A percentile compares a stretch with the other conserved stretches of the same genome.
These are phyloP conservation scores for Agriotes lineatus DNA, from an alignment of 2,888 invertebrate genomes.

Conservation along the genomic window DNA sequence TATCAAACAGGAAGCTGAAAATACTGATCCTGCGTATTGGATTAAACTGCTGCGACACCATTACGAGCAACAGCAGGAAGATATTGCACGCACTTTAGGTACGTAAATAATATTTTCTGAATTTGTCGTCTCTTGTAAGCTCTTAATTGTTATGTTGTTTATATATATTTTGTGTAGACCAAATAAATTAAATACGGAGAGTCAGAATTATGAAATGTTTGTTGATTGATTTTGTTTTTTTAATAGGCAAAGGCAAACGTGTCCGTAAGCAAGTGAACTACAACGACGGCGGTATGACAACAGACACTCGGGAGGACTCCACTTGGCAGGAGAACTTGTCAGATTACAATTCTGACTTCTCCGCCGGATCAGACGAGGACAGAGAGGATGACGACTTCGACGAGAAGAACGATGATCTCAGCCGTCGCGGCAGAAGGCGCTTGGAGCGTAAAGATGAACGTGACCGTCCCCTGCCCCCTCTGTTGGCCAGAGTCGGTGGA, in stretches of 20 bases:
- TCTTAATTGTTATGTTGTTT: too few relatives aligned
- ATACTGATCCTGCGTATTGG: conserved; percentile 99
- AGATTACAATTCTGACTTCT: conserved; percentile 97
- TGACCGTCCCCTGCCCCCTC: conserved; percentile 93
- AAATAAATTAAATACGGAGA: too few relatives aligned
- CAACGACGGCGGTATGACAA: conserved; percentile 89
- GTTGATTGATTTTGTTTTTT: not conserved
- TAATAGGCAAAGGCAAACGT: conserved; percentile 90
- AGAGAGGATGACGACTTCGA: conserved; percentile 99
- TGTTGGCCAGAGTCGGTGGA: conserved; percentile 96
- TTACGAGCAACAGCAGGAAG: conserved; percentile 99
- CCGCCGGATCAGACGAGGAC: conserved; percentile 93
- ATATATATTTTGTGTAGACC: too few relatives aligned
- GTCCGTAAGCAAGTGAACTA: conserved; percentile 96
- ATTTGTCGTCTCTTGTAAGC: too few relatives aligned
- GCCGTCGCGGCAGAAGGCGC: conserved; percentile 79
- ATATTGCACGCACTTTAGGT: conserved; percentile 84
- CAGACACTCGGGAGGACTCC: conserved; percentile 86
- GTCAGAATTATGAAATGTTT: not conserved
- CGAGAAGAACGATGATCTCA: conserved; percentile 86
- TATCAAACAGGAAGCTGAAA: conserved; percentile 98
- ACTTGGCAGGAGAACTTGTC: conserved; percentile 97
- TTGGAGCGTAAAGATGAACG: conserved; percentile 89
- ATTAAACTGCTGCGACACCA: conserved; percentile 98
- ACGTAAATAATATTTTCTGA: conserved; percentile 59